Evolutionary conservation across 2,888 invertebrate species (phyloP), one percentile per base, ranked within the genome.

Genomic region (Amphipyra berbera): DNA sequence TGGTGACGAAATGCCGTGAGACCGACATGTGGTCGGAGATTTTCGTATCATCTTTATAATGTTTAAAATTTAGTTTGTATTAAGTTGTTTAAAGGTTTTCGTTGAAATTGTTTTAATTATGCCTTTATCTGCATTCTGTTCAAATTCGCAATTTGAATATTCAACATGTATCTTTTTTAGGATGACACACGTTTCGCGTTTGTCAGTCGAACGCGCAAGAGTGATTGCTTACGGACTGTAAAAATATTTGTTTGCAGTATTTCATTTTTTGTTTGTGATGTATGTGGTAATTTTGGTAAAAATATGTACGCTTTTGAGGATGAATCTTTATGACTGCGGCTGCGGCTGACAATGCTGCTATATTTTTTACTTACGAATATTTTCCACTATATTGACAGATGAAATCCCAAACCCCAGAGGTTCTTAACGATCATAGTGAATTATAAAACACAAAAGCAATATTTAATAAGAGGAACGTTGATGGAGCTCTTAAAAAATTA

Each of bases 401-500:
- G 2, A 14, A 48, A 44, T 33, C 7, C n/a, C 7, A 9, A 30
- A 9, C 14, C 13, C 13, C 7, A 57, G 30, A 35, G 41, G 15
- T 37, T 37, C 40, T 44, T 33, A 12, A 37, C 62, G 56, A 59
- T 35, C 44, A 48, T 45, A 41, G 37, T 68, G 63, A 72, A 76
- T 70, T 61, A 70, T 78, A 75, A 57, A 76, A 63, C 69, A 76
- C 72, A 65, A 73, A 71, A 75, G 65, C 71, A 78, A 80, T 82
- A 82, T 79, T 81, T 76, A 79, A 80, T 82, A 76, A 65, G 77
- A 71, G 68, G 54, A 80, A 78, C 73, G 55, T 64, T 69, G 81
- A 61, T 71, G 76, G 79, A 62, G 73, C 67, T 61, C 74, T 81
- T 82, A 79, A 83, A 86, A 83, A 81, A 80, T 83, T 83, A 86